Conservation (phyloP, 2,113 vertebrate species). For the Brachirus orientalis region DNA sequence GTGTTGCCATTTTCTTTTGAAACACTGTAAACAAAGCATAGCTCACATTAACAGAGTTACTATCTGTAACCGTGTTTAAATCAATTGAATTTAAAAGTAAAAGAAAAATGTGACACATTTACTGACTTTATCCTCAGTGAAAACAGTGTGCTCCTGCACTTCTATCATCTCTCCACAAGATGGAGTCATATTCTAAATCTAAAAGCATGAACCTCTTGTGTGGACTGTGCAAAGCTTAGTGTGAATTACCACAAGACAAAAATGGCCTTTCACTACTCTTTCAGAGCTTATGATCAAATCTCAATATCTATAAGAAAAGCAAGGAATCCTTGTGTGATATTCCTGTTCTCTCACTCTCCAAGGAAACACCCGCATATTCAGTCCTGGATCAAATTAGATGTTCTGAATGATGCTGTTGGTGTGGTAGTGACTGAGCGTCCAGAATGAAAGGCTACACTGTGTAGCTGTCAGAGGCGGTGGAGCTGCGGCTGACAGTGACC, state of each 20-base stretch:
- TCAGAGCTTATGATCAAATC: conserved; percentile 12
- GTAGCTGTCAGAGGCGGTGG: conserved; percentile 53
- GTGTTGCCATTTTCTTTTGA: conserved; percentile 81
- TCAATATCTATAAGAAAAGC: conserved; percentile 6
- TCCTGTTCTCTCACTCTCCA: background rate
- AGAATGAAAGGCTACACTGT: conserved; percentile 74
- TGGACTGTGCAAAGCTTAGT: background rate
- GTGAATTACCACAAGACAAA: background rate
- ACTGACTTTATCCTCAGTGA: background rate
- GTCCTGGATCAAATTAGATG: conserved; percentile 58
- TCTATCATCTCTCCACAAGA: conserved; percentile 56
- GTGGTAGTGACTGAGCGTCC: conserved; percentile 60
- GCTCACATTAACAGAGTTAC: no score
- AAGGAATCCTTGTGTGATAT: background rate
- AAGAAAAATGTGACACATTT: no score
- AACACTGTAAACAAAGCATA: conserved; percentile 81
- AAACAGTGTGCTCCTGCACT: conserved; percentile 7
- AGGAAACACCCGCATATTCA: background rate
- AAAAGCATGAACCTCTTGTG: background rate
- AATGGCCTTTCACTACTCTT: background rate
- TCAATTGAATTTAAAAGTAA: no score
- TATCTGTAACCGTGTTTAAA: no score
- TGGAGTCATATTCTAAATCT: conserved; percentile 44
- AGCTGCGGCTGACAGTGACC: conserved; percentile 43
- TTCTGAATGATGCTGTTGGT: conserved; percentile 72